Base-by-base conservation (phyloP, 2,113 vertebrate genomes). In the Butorides virescens region DNA sequence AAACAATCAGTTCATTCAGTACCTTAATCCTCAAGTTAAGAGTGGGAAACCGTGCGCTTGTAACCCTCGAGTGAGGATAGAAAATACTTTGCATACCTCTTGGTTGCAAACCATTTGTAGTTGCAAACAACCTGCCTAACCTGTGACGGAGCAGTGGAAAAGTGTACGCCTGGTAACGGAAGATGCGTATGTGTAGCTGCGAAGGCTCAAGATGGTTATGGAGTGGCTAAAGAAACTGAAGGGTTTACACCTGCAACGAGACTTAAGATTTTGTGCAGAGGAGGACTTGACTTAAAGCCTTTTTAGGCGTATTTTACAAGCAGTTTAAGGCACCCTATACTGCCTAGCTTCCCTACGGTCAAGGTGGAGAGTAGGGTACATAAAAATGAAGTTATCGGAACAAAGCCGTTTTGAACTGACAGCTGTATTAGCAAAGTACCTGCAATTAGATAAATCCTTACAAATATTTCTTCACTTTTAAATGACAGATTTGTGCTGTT, bases 1-100 rank as follows among this genome's bases (percentile, higher is more conserved):
- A 30, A 93, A 93, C 92, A 95, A 90, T 93, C 42, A 15, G 21
- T 81, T 92, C 87, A 91, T 92, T 94, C 83, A 95, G 73, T 89
- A 92, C 70, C 58, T 78, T 96, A 91, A 81, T 96, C 74, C 77
- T 27, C 44, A 44, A 44, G 37, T 47, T 50, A 59, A 37, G 34
- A 81, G 52, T 10, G 36, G 73, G 73, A 82, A 84, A 91, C 86
- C 62, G 10, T 27, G 62, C 34, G 59, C 61, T 93, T 79, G 46
- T 94, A 92, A 90, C 92, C 68, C 76, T 93, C 0, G 0, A 81
- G 30, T 18, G 17, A 90, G 73, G 56, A 71, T 22, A 75, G 76
- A 70, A 82, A 94, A 92, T 92, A 37, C 63, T 92, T 91, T 19
- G 66, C 70, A 76, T 93, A 71, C 58, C 29, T 92, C 53, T 78